Conservation (phyloP, 2,888 invertebrate genomes). For the Rotaria socialis region DNA sequence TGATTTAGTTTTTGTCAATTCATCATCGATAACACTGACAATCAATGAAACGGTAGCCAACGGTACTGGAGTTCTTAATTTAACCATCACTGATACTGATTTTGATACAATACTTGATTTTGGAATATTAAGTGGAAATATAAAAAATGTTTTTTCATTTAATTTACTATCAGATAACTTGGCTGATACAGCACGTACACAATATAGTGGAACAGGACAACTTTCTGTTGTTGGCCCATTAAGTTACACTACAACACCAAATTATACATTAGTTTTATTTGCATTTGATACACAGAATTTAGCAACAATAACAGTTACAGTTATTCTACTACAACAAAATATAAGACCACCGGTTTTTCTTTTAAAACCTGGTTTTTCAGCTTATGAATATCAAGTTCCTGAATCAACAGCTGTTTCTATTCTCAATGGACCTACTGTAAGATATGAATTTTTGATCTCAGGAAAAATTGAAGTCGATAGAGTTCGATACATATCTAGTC, state of each 20-base stretch:
- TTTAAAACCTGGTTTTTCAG: background rate
- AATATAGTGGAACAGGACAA: background rate
- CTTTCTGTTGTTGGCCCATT: slow-evolving; percentile 14
- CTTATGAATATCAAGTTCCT: background rate
- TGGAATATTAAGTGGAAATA: slow-evolving; percentile 29
- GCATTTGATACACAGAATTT: slow-evolving; percentile 31
- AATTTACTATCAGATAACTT: slow-evolving; percentile 5
- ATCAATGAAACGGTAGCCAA: slow-evolving; percentile 1
- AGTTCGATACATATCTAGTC: too few relatives aligned
- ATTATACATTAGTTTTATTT: background rate
- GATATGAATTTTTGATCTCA: background rate
- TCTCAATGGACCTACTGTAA: background rate
- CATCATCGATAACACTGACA: background rate
- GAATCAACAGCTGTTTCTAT: background rate
- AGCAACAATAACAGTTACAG: background rate
- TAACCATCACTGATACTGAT: background rate
- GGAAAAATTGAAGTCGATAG: too few relatives aligned
- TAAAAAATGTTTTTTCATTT: background rate
- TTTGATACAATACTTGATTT: slow-evolving; percentile 36
- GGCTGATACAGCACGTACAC: slow-evolving; percentile 6
- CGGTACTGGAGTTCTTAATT: background rate
- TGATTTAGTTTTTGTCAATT: background rate
- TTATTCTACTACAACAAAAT: background rate
- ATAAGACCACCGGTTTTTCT: background rate
- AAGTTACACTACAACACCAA: background rate